Evolutionary conservation across 2,888 invertebrate genomes (phyloP).

Genomic region (Drymonia ruficornis): DNA sequence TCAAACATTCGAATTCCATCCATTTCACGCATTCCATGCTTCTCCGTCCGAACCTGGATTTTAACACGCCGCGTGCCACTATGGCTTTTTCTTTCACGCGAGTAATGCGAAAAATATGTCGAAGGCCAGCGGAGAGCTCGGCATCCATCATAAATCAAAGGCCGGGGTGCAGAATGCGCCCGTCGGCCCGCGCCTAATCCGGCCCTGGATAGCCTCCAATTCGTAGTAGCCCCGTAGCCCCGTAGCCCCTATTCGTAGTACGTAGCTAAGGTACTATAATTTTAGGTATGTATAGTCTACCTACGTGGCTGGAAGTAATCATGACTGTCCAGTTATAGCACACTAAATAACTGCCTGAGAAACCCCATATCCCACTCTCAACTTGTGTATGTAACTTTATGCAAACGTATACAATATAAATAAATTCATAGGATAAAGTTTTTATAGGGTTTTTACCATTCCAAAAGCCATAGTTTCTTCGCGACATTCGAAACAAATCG

Average conservation of each 20-base stretch:
- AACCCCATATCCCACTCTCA: too few relatives aligned
- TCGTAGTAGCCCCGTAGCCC: constrained; percentile 29
- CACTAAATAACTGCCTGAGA: too few relatives aligned
- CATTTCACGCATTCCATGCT: constrained; percentile 20
- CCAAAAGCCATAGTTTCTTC: constrained; percentile 15
- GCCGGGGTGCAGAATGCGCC: constrained; percentile 36
- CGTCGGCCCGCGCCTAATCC: constrained; percentile 36
- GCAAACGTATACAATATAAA: too few relatives aligned
- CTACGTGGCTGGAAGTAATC: too few relatives aligned
- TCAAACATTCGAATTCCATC: background rate
- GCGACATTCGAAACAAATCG: constrained; percentile 31
- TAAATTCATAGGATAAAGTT: background rate
- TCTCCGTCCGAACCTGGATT: constrained; percentile 17
- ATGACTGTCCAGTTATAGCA: too few relatives aligned
- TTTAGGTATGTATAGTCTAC: too few relatives aligned
- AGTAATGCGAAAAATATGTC: constrained; percentile 69
- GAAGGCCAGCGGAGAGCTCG: constrained; percentile 40
- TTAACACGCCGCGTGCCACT: constrained; percentile 49
- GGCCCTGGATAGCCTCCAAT: constrained; percentile 23
- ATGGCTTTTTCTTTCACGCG: constrained; percentile 46
- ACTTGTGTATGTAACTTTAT: too few relatives aligned
- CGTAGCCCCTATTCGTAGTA: constrained; percentile 8
- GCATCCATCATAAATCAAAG: constrained; percentile 60
- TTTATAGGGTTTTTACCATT: background rate
- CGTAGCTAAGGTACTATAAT: constrained; percentile 8